Conservation (phyloP, 2,113 vertebrate species). For the Tringa solitaria region DNA sequence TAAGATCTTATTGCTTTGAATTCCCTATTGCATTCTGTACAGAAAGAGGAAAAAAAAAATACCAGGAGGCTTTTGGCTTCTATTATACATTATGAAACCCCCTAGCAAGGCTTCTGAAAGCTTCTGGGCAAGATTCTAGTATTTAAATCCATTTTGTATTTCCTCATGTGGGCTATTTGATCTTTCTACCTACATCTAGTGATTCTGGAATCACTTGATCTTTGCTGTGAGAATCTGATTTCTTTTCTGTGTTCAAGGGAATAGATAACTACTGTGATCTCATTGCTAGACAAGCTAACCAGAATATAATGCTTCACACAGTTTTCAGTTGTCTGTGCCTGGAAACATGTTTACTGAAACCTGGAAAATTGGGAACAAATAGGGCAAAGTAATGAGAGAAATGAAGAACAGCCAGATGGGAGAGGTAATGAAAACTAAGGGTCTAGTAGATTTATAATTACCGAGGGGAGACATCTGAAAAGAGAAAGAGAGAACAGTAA, state of each 20-base stretch:
- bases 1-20: not conserved
- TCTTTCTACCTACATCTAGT: not conserved
- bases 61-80: not conserved
- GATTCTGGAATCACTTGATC: not conserved
- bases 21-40: not conserved
- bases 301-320: not conserved
- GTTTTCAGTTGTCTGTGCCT: not conserved
- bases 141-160: not conserved
- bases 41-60: not conserved
- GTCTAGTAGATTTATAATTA: not conserved
- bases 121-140: not conserved
- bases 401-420: not conserved
- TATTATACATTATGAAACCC: not conserved
- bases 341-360: not conserved
- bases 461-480: not conserved
- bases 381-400: not conserved
- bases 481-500: not conserved
- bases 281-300: not conserved
- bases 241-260: not conserved
- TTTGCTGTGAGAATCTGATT: not conserved
- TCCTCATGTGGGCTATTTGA: not conserved
- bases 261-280: not conserved
- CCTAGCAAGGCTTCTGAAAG: not conserved
- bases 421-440: not conserved
- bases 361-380: not conserved